phyloP scores from a whole-genome alignment of 2,797 vertebrate species.

The Rhabdophis nuchalis region DNA sequence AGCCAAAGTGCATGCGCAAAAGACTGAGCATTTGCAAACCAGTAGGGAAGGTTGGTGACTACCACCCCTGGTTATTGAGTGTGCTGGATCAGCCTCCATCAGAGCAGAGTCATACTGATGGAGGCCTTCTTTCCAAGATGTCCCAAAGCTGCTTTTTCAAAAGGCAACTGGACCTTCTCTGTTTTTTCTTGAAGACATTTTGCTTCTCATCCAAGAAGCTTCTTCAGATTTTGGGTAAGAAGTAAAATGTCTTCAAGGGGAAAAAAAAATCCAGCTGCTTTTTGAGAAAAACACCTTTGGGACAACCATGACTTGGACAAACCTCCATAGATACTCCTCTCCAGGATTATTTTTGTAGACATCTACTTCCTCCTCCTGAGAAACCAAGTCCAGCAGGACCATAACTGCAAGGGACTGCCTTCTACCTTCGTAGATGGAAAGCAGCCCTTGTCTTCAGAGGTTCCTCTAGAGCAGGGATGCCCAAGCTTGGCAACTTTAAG shows the following conservation, averaged over 20 bases:
- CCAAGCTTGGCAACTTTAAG: neutral
- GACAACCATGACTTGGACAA: neutral
- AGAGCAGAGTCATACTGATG: neutral
- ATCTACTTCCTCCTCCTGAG: neutral
- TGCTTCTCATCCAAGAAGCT: neutral
- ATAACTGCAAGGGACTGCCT: neutral
- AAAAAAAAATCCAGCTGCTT: neutral
- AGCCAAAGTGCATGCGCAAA: too few relatives aligned
- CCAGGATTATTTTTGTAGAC: neutral
- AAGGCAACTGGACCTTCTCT: neutral
- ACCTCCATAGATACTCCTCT: neutral
- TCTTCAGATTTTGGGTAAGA: neutral
- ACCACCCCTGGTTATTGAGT: too few relatives aligned
- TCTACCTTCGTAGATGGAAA: neutral
- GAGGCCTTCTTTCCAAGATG: neutral
- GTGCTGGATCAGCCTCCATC: neutral
- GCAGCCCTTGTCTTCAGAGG: neutral
- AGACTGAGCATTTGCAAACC: too few relatives aligned
- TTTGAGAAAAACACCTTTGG: neutral
- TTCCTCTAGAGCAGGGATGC: neutral
- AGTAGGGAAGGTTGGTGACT: too few relatives aligned
- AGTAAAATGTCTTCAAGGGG: neutral
- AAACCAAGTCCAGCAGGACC: neutral
- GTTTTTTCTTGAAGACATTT: neutral
- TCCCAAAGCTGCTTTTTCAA: neutral